Evolutionary conservation across 2,113 vertebrate species (phyloP).

Genomic region (Oxyura jamaicensis): DNA sequence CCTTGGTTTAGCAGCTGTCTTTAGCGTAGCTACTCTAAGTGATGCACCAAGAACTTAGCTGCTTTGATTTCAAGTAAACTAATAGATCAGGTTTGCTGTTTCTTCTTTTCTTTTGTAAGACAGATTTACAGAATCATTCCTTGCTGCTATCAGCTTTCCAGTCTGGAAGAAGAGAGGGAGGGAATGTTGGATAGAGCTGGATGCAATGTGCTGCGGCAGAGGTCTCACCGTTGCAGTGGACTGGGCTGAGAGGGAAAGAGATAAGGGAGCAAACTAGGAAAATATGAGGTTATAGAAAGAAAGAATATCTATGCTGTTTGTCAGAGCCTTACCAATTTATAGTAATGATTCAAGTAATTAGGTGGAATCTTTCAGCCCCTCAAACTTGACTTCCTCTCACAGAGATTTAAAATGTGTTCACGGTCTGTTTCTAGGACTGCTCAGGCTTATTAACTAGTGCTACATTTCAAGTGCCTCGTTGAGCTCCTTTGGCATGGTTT

Average conservation of each 20-base stretch:
- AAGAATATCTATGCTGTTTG: background rate
- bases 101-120: background rate
- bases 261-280: background rate
- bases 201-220: background rate
- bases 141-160: background rate
- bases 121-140: background rate
- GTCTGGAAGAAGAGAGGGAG: background rate
- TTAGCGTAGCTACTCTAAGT: background rate
- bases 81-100: background rate
- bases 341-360: background rate
- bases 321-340: background rate
- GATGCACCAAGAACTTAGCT: background rate
- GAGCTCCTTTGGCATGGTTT: background rate
- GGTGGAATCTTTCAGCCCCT: background rate
- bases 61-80: background rate
- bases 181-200: background rate
- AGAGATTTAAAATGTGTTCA: background rate
- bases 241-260: background rate
- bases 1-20: background rate
- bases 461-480: rapidly evolving
- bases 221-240: background rate
- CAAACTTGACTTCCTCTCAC: background rate
- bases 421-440: background rate
- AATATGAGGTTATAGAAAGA: background rate
- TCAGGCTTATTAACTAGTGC: background rate